Base-by-base conservation (phyloP, 2,888 invertebrate species). In the Pollenia griseotomentosa region DNA sequence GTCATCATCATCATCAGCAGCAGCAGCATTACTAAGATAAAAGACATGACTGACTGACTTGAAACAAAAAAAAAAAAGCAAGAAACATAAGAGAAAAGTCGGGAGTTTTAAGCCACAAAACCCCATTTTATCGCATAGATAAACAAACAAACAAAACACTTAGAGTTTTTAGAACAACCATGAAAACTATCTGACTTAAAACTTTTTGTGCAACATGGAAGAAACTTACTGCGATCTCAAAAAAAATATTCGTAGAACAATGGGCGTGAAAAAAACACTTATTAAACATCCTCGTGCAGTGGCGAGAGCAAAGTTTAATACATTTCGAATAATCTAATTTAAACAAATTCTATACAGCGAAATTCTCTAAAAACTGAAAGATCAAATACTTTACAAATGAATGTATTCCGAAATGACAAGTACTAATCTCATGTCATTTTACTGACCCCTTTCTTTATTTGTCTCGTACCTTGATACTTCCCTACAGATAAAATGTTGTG, bases 61-160 rank as follows among this genome's bases (percentile, higher is more conserved):
- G 33, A 4, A 40, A 66, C 2, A 48, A 65, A 63, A 48, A 48
- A 65, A 63, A 48, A 77, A 12, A 48, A 11, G 57, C 23, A 81
- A 65, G 10, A n/a, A 44, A 65, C 40, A 11, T 12, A 12, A n/a
- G 7, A 71, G 63, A 55, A 68, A 75, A 61, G 5, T 6, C 23
- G 61, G 59, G 46, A 81, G 75, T 80, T 81, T 80, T 66, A 86
- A 80, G 80, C 79, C 86, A 86, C 83, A 83, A 81, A 83, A 80
- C 48, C 66, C 51, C 80, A 86, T 81, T 81, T 80, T 86, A 86
- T 80, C 77, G 66, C 80, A 48, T 71, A 83, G 80, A 80, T 79
- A 86, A 83, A 83, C 80, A 86, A 80, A 71, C 80, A 86, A 80
- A 71, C 83, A 79, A 83, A 61, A 82, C 55, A 46, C 77, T 53